Evolutionary conservation across 2,888 invertebrate species (phyloP), one percentile per base, ranked within the genome.

Genomic region (Aleiodes testaceus): DNA sequence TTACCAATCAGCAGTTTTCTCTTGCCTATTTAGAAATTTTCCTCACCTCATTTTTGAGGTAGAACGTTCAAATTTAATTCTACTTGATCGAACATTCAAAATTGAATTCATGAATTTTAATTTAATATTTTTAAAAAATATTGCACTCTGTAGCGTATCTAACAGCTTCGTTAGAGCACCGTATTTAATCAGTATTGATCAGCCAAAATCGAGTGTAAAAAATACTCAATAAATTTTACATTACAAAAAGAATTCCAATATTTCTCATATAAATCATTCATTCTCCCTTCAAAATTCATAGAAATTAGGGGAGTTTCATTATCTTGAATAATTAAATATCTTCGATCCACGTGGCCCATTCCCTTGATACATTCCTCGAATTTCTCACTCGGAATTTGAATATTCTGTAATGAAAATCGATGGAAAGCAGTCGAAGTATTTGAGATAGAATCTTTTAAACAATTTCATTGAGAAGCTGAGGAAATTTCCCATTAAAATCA

Each of bases 181-280:
- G 42, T 59, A 59, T 59, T 36, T 59, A 42, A 59, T 59, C 59
- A 59, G 59, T 59, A 59, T 59, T 59, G 59, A 59, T 36, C 36
- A 59, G 59, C 59, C 59, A 59, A 59, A 59, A 59, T 18, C 59
- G 59, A 59, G 59, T 59, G 59, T 59, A 36, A 59, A 36, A 9
- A 36, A 16, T 59, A 59, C 59, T 59, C 50, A 59, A 59, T 59
- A 59, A 59, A 59, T 59, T 59, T 59, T 59, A 59, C 59, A 59
- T 36, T 59, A 42, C 18, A 30, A 59, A 45, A 45, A 45, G 9
- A 45, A 3, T 45, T n/a, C 9, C n/a, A 14, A 4, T 45, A 5
- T 45, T 12, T 45, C 4, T 45, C 45, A 45, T 14, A 5, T 14
- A 12, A 45, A 45, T 9, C 9, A 45, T n/a, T 45, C 45, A 12